These are phyloP conservation scores for Latrodectus geometricus DNA, from an alignment of 1,140 invertebrate genomes.

Conservation along the genomic window DNA sequence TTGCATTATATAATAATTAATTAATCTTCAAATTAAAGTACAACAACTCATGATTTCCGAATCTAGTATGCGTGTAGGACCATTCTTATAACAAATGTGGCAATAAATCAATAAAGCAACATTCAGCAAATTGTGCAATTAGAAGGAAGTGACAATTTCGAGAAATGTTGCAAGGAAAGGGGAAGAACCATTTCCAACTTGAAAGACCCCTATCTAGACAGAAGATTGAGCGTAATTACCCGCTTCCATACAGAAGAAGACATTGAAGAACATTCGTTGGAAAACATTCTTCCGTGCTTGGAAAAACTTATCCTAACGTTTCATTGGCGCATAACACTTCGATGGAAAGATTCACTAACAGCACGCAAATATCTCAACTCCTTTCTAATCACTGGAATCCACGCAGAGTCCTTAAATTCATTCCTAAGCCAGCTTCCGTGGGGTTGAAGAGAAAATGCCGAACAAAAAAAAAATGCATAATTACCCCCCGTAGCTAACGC, in stretches of 20 bases:
- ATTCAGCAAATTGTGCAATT: too few relatives aligned
- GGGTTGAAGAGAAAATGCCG: neutral
- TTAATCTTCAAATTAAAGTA: too few relatives aligned
- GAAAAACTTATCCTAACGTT: constrained; percentile 19
- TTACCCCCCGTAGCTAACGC: constrained; percentile 33
- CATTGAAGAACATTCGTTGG: neutral
- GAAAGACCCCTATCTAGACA: neutral
- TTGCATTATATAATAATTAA: too few relatives aligned
- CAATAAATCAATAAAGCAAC: too few relatives aligned
- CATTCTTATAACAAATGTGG: too few relatives aligned
- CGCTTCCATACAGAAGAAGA: neutral
- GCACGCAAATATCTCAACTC: constrained; percentile 13
- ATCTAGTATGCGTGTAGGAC: too few relatives aligned
- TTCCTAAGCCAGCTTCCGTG: constrained; percentile 12
- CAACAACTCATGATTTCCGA: too few relatives aligned
- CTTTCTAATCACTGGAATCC: constrained; percentile 28
- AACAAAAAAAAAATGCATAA: constrained; percentile 27
- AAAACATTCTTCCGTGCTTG: constrained; percentile 14
- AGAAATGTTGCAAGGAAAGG: too few relatives aligned
- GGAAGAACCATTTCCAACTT: too few relatives aligned
- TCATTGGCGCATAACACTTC: constrained; percentile 25
- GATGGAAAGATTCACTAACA: neutral
- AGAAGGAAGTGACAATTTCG: too few relatives aligned
- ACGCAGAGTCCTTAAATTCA: constrained; percentile 4
- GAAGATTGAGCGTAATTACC: constrained; percentile 35